Conservation (phyloP, 1,140 invertebrate species). For the Trissolcus basalis region DNA sequence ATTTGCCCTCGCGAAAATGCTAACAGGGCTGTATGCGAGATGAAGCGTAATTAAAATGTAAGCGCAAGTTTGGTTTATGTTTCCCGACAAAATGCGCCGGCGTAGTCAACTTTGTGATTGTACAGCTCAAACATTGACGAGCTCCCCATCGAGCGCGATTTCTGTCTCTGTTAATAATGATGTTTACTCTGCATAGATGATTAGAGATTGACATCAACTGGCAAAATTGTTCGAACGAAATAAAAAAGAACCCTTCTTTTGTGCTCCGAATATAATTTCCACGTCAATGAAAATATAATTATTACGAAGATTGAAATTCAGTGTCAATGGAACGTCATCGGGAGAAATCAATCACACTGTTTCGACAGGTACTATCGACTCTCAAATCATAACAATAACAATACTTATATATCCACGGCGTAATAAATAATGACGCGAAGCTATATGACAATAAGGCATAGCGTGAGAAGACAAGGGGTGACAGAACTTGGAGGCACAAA, state of each 20-base stretch:
- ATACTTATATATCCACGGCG: slow-evolving; percentile 9
- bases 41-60: slow-evolving; percentile 16
- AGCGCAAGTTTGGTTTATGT: slow-evolving; percentile 10
- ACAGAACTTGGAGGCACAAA: slow-evolving; percentile 52
- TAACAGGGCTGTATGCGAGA: not conserved
- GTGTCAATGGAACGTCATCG: not conserved
- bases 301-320: not conserved
- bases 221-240: no score
- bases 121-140: slow-evolving; percentile 4
- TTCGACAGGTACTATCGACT: slow-evolving; percentile 54
- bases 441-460: slow-evolving; percentile 45
- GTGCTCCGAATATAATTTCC: no score
- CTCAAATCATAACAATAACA: slow-evolving; percentile 46
- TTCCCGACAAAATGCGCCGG: not conserved
- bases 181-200: slow-evolving; percentile 10
- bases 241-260: no score
- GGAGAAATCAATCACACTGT: slow-evolving; percentile 48
- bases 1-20: slow-evolving; percentile 1
- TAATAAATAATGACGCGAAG: slow-evolving; percentile 56
- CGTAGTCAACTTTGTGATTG: slow-evolving; percentile 6
- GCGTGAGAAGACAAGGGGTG: slow-evolving; percentile 60
- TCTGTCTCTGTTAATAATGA: slow-evolving; percentile 7
- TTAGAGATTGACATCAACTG: no score
- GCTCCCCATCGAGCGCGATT: not conserved
- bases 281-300: not conserved